A percentile compares a stretch with the other conserved stretches of the same genome.
phyloP scores from a whole-genome alignment of 2,888 invertebrate species.

The Agrotis clavis region DNA sequence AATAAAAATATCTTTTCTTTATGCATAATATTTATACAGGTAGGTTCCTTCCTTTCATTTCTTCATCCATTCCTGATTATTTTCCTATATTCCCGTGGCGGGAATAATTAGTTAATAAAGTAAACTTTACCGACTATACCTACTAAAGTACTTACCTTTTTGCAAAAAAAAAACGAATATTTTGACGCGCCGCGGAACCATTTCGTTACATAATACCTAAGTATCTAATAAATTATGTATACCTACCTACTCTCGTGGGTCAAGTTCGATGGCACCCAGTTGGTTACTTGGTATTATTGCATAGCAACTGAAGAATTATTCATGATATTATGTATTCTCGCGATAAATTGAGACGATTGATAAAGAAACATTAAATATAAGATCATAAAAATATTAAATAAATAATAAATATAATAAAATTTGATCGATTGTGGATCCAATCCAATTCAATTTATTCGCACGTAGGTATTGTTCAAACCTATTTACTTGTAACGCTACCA shows the following conservation, averaged over 20 bases:
- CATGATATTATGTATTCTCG: too few species aligned
- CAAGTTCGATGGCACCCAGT: conserved; percentile 34
- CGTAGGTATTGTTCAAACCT: too few species aligned
- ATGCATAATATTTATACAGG: too few species aligned
- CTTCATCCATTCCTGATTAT: neutral
- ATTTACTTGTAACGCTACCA: too few species aligned
- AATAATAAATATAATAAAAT: too few species aligned
- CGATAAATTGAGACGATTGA: too few species aligned
- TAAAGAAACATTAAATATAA: too few species aligned
- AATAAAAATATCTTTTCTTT: neutral
- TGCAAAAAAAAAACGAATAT: neutral
- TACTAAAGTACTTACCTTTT: too few species aligned
- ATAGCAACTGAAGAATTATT: neutral
- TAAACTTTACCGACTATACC: neutral
- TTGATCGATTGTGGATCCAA: too few species aligned
- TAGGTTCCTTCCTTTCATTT: neutral
- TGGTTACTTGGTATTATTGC: neutral
- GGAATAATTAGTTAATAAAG: conserved; percentile 17
- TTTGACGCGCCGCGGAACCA: neutral
- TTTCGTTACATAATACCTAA: neutral
- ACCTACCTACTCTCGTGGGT: conserved; percentile 5
- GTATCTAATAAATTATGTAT: neutral
- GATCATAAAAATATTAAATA: too few species aligned
- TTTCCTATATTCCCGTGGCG: neutral
- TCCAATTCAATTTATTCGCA: too few species aligned